These are phyloP conservation scores for Drosophila lacertosa DNA, from an alignment of 1,140 invertebrate genomes.

Conservation along the genomic window DNA sequence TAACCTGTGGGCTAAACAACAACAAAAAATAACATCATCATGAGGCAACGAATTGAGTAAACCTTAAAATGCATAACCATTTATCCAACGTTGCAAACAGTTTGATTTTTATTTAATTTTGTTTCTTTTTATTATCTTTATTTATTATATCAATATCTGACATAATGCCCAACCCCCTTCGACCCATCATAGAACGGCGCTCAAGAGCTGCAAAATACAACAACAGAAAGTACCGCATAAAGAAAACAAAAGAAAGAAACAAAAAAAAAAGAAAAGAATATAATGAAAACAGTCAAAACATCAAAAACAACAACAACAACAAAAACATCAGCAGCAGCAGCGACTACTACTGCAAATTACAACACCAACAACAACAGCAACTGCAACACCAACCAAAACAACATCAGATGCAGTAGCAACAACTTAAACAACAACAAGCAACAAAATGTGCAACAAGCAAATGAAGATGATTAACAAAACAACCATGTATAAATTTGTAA, in stretches of 20 bases:
- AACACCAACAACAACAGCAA: slow-evolving; percentile 14
- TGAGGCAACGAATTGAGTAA: slow-evolving; percentile 36
- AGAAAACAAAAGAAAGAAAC: slow-evolving; percentile 56
- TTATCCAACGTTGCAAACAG: slow-evolving; percentile 4
- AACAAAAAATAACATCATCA: slow-evolving; percentile 10
- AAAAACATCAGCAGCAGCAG: slow-evolving; percentile 18
- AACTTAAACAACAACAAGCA: slow-evolving; percentile 10
- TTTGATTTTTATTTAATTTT: slow-evolving; percentile 24
- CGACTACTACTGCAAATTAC: slow-evolving; percentile 30
- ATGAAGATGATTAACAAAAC: slow-evolving; percentile 8
- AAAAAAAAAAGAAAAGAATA: slow-evolving; percentile 62
- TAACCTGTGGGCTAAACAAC: slow-evolving; percentile 27
- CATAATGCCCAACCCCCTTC: slow-evolving; percentile 35
- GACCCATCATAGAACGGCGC: slow-evolving; percentile 67
- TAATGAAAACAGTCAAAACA: slow-evolving; percentile 56
- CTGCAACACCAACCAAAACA: slow-evolving; percentile 14
- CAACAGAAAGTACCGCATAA: slow-evolving; percentile 83
- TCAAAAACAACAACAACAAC: slow-evolving; percentile 32
- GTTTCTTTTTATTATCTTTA: slow-evolving; percentile 32
- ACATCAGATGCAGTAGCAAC: slow-evolving; percentile 12
- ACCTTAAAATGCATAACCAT: slow-evolving; percentile 16
- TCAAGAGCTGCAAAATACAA: slow-evolving; percentile 83
- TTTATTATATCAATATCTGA: slow-evolving; percentile 41
- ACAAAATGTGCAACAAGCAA: slow-evolving; percentile 7
- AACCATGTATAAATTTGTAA: slow-evolving; percentile 41